Evolutionary conservation across 2,797 vertebrate genomes (phyloP).

Genomic region (Picus viridis): DNA sequence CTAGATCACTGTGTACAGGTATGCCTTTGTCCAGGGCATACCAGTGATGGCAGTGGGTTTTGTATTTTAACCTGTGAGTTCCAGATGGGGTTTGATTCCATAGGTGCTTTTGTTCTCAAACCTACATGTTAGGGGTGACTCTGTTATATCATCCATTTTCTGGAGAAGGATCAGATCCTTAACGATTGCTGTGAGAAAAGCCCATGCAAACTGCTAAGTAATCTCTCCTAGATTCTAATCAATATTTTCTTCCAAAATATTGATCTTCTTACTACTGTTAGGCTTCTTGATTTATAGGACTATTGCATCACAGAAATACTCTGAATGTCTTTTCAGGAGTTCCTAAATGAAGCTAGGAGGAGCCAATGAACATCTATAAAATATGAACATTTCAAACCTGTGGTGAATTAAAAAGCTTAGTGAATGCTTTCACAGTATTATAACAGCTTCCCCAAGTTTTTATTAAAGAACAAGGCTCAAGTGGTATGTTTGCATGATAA

Average conservation of each 20-base stretch:
- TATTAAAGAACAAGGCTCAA: background rate
- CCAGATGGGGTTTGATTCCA: background rate
- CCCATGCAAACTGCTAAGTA: background rate
- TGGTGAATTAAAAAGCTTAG: background rate
- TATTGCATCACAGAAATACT: background rate
- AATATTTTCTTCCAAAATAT: background rate
- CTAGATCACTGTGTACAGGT: background rate
- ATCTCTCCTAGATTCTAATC: background rate
- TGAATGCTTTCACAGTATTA: background rate
- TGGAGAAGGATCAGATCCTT: background rate
- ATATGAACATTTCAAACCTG: background rate
- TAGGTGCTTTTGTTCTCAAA: background rate
- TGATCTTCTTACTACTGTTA: no score
- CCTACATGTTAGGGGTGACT: background rate
- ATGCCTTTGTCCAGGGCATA: background rate
- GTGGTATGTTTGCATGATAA: rapidly evolving
- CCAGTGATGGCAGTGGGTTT: background rate
- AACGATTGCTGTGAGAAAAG: background rate
- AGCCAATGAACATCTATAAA: background rate
- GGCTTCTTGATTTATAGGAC: background rate
- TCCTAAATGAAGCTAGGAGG: background rate
- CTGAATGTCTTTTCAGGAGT: background rate
- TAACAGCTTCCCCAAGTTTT: background rate
- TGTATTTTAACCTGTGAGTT: background rate
- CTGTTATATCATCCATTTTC: background rate